phyloP scores from a whole-genome alignment of 1,140 invertebrate genomes.

The Sipha flava region DNA sequence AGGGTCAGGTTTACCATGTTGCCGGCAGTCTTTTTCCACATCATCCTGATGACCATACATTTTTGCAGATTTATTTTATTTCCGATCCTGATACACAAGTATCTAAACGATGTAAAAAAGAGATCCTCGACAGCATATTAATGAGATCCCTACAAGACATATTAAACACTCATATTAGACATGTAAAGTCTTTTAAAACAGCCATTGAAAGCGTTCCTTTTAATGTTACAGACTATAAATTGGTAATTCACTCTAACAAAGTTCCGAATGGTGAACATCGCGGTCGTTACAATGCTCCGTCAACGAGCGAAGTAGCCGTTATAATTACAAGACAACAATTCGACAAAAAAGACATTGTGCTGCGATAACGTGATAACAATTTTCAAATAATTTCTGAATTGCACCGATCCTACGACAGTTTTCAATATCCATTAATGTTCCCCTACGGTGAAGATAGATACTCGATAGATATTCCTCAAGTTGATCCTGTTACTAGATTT shows the following conservation, averaged over 20 bases:
- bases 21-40: background rate
- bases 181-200: constrained; percentile 44
- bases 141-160: too few relatives aligned
- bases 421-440: constrained; percentile 45
- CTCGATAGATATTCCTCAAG: constrained; percentile 36
- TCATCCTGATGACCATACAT: too few relatives aligned
- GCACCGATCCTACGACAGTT: constrained; percentile 39
- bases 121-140: too few relatives aligned
- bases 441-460: constrained; percentile 41
- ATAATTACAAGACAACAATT: constrained; percentile 44
- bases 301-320: constrained; percentile 45
- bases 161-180: constrained; percentile 43
- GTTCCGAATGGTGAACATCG: constrained; percentile 43
- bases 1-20: background rate
- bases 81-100: too few relatives aligned
- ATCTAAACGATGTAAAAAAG: too few relatives aligned
- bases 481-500: background rate
- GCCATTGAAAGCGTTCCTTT: constrained; percentile 42
- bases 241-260: constrained; percentile 44
- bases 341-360: constrained; percentile 44
- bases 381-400: constrained; percentile 40
- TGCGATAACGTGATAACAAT: constrained; percentile 41
- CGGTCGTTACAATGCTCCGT: constrained; percentile 45
- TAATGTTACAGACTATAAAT: constrained; percentile 41
- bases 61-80: too few relatives aligned